phyloP scores from a whole-genome alignment of 1,140 invertebrate genomes.

The Macrosteles quadrilineatus region DNA sequence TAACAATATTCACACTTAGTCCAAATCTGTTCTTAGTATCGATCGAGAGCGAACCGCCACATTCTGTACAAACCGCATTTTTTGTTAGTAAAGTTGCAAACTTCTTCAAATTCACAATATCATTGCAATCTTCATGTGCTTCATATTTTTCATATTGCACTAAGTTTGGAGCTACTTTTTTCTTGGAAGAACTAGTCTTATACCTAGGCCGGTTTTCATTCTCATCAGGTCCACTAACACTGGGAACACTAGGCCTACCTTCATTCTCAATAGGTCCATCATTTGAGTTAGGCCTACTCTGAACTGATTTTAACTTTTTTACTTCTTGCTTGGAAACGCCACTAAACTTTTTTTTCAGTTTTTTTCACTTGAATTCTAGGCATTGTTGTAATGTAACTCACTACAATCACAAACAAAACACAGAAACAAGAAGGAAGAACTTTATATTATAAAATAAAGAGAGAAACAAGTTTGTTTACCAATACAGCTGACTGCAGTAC shows the following conservation, averaged over 20 bases:
- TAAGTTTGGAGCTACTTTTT: not conserved
- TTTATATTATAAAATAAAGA: too few species aligned
- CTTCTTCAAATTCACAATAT: not conserved
- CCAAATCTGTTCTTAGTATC: not conserved
- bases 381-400: not conserved
- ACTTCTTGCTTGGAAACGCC: not conserved
- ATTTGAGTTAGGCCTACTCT: too few species aligned
- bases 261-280: not conserved
- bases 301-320: constrained; percentile 1
- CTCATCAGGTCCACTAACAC: not conserved
- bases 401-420: not conserved
- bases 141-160: not conserved
- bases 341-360: not conserved
- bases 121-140: not conserved
- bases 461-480: too few species aligned
- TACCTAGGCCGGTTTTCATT: too few species aligned
- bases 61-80: not conserved
- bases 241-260: not conserved
- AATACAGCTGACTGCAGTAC: too few species aligned
- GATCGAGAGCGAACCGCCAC: not conserved
- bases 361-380: constrained; percentile 5
- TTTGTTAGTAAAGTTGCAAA: not conserved
- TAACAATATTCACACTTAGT: not conserved
- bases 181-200: not conserved
- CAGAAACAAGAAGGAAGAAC: not conserved